phyloP scores from a whole-genome alignment of 2,797 vertebrate species.

The Lepus oiostolus region DNA sequence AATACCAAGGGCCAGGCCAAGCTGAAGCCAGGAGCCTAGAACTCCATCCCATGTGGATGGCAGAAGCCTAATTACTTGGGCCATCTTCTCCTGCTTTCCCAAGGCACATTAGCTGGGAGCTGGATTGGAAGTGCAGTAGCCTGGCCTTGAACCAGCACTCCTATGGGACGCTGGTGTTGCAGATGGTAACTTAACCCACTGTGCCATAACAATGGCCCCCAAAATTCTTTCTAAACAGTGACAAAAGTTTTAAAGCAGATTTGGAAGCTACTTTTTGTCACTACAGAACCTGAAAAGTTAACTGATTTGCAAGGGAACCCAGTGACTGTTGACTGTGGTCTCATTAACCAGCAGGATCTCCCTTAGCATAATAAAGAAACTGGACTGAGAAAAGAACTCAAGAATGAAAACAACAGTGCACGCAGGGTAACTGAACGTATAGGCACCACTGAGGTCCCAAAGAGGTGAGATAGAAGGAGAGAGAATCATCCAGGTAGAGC shows the following conservation, averaged over 20 bases:
- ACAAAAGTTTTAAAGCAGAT: background rate
- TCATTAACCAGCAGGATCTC: background rate
- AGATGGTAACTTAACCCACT: too few relatives aligned
- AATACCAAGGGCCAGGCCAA: too few relatives aligned
- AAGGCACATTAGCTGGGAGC: too few relatives aligned
- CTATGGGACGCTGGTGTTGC: too few relatives aligned
- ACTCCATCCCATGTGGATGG: too few relatives aligned
- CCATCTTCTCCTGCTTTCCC: too few relatives aligned
- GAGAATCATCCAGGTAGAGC: background rate
- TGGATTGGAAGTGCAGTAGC: too few relatives aligned
- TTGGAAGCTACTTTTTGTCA: background rate
- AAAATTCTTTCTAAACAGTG: constrained; percentile 2
- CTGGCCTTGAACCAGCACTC: too few relatives aligned
- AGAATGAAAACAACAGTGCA: background rate
- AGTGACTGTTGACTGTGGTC: background rate
- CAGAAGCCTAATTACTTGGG: too few relatives aligned
- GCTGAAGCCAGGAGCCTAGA: too few relatives aligned
- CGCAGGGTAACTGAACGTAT: background rate
- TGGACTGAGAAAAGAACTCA: background rate
- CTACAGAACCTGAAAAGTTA: background rate
- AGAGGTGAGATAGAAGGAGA: background rate
- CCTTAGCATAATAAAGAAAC: background rate
- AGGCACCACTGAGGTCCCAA: background rate
- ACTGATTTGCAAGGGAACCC: background rate
- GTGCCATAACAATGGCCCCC: background rate